These are phyloP conservation scores for Palythoa caribaeorum DNA, from an alignment of 92 coral and sea anemone genomes.

Conservation along the genomic window DNA sequence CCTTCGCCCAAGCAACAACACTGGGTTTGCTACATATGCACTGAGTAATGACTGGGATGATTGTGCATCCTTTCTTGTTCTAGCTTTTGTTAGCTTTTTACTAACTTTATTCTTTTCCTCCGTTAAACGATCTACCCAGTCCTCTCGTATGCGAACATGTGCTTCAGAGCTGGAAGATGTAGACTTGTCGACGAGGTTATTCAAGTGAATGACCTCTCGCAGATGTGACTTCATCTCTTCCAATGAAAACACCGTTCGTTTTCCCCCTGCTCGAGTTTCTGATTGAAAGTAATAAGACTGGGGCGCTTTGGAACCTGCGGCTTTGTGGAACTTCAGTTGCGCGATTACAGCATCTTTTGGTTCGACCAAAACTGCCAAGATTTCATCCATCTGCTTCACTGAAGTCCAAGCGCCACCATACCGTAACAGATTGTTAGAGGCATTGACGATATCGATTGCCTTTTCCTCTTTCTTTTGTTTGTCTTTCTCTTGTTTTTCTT, in stretches of 20 bases:
- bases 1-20: conserved; percentile 22
- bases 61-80: conserved; percentile 7
- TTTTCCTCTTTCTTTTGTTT: conserved; percentile 11
- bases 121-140: not conserved
- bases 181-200: conserved; percentile 9
- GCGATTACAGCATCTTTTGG: not conserved
- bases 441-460: not conserved
- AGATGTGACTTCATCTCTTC: not conserved
- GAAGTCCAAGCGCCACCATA: conserved; percentile 14
- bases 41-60: not conserved
- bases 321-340: conserved; percentile 13
- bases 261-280: conserved; percentile 23
- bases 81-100: not conserved
- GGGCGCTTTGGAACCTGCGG: conserved; percentile 11
- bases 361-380: not conserved
- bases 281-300: conserved; percentile 4
- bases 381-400: not conserved
- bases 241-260: not conserved
- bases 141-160: not conserved
- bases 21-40: conserved; percentile 3
- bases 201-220: conserved; percentile 1
- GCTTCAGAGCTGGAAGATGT: conserved; percentile 26
- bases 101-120: not conserved
- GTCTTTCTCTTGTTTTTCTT: not conserved
- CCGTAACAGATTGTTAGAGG: not conserved